These are phyloP conservation scores for Odontocerum albicorne DNA, from an alignment of 2,888 invertebrate species.

Conservation along the genomic window DNA sequence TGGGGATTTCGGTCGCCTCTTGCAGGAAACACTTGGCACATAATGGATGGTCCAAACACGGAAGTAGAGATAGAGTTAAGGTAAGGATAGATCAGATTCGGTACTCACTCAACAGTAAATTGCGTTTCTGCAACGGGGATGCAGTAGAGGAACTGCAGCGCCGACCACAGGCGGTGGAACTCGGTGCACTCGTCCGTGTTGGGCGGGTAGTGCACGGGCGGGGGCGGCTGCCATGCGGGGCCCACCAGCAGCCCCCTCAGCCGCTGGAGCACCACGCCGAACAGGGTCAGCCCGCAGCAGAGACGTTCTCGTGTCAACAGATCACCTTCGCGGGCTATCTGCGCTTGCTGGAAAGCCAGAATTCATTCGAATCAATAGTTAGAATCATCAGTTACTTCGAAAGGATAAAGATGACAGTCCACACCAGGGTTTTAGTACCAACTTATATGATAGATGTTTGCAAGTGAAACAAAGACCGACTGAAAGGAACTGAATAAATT, in stretches of 20 bases:
- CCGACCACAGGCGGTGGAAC: slow-evolving; percentile 96
- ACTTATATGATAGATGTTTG: no score
- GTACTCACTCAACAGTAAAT: slow-evolving; percentile 90
- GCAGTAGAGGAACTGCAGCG: slow-evolving; percentile 96
- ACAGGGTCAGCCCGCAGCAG: slow-evolving; percentile 96
- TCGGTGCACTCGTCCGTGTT: slow-evolving; percentile 96
- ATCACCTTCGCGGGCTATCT: slow-evolving; percentile 93
- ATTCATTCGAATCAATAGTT: no score
- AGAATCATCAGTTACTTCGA: no score
- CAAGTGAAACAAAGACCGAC: no score
- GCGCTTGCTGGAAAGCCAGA: slow-evolving; percentile 80
- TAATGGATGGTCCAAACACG: no score
- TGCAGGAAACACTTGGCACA: no score
- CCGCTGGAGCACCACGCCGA: slow-evolving; percentile 89
- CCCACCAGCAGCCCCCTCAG: slow-evolving; percentile 84
- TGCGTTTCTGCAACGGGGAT: slow-evolving; percentile 95
- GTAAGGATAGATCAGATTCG: background rate
- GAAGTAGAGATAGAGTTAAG: no score
- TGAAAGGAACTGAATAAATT: no score
- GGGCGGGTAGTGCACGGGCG: slow-evolving; percentile 91
- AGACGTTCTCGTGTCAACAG: slow-evolving; percentile 93
- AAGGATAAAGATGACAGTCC: no score
- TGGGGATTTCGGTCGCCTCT: no score
- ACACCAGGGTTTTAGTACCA: no score
- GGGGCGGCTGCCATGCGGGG: slow-evolving; percentile 89